phyloP scores from a whole-genome alignment of 2,797 vertebrate species.

The Euthynnus affinis region DNA sequence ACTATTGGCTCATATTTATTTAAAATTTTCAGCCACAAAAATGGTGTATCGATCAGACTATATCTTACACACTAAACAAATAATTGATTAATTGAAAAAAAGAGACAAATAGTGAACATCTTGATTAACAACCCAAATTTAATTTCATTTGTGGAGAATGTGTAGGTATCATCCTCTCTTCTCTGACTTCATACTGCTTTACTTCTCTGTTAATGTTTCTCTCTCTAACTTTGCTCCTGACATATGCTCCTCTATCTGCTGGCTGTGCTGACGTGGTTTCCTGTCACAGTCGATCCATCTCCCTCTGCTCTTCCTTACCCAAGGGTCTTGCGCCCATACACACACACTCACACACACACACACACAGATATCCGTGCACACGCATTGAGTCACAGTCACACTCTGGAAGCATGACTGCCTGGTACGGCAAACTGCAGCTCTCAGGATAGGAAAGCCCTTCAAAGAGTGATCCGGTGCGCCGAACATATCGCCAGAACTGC shows the following conservation, averaged over 20 bases:
- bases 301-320: slow-evolving; percentile 46
- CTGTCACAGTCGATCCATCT: slow-evolving; percentile 71
- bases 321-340: slow-evolving; percentile 18
- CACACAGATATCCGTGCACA: slow-evolving; percentile 6
- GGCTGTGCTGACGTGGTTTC: slow-evolving; percentile 67
- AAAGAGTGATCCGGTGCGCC: too few relatives aligned
- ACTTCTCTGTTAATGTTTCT: neutral
- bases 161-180: slow-evolving; percentile 8
- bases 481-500: too few relatives aligned
- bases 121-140: neutral
- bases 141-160: neutral
- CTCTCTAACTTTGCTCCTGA: slow-evolving; percentile 16
- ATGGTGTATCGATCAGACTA: too few relatives aligned
- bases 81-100: neutral
- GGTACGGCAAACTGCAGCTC: too few relatives aligned
- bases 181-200: neutral
- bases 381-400: slow-evolving; percentile 2
- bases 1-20: too few relatives aligned
- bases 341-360: neutral
- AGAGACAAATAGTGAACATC: neutral
- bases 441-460: too few relatives aligned
- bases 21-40: too few relatives aligned
- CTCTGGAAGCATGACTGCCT: too few relatives aligned
- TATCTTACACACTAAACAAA: neutral
- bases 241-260: slow-evolving; percentile 59